A percentile compares a stretch with the other conserved stretches of the same genome.
These are phyloP conservation scores for Lithophane semibrunnea DNA, from an alignment of 2,888 invertebrate species.

Conservation along the genomic window DNA sequence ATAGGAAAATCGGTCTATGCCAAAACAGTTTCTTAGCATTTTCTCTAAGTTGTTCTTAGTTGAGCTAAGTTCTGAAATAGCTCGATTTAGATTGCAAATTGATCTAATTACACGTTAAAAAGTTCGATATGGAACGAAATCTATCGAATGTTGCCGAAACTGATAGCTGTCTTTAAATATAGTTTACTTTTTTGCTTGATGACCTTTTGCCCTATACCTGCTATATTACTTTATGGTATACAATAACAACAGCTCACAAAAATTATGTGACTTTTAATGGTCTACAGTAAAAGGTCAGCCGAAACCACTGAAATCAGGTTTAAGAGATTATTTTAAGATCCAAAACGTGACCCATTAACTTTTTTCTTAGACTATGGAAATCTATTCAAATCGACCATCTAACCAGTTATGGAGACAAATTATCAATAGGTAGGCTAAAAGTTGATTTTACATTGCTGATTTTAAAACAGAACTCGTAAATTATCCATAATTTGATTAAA, in stretches of 20 bases:
- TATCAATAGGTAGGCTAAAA: neutral
- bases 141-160: neutral
- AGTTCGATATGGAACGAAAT: too few species aligned
- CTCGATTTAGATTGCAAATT: neutral
- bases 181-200: neutral
- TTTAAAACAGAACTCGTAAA: neutral
- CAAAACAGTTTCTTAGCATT: neutral
- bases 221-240: neutral
- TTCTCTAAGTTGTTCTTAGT: too few species aligned
- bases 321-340: neutral
- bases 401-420: neutral
- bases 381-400: neutral
- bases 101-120: neutral
- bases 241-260: neutral
- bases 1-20: neutral
- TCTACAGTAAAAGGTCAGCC: slow-evolving; percentile 21
- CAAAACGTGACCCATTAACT: neutral
- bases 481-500: neutral
- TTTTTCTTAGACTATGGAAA: neutral
- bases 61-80: neutral
- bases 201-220: slow-evolving; percentile 16
- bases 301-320: slow-evolving; percentile 3
- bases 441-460: neutral
- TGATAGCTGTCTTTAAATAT: neutral
- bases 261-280: slow-evolving; percentile 22